Percentiles rank a stretch among this genome's conserved stretches.
phyloP scores from a whole-genome alignment of 2,113 vertebrate species.

The Platichthys stellatus region DNA sequence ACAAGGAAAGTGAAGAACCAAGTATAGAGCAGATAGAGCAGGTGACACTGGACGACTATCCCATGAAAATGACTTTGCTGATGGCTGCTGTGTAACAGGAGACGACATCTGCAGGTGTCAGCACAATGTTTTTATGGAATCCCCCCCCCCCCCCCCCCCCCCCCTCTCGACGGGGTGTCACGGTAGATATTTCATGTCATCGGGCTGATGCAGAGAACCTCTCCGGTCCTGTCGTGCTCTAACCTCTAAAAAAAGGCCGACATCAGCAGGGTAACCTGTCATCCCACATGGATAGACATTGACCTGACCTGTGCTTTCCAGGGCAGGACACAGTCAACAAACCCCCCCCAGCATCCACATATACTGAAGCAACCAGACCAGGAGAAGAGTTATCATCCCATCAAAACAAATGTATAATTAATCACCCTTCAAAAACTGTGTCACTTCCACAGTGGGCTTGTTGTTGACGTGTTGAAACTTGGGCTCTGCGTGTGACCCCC shows the following conservation, averaged over 20 bases:
- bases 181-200: constrained; percentile 72
- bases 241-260: constrained; percentile 66
- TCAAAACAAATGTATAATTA: constrained; percentile 27
- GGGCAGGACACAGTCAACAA: constrained; percentile 27
- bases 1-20: background rate
- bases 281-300: constrained; percentile 30
- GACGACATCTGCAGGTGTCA: constrained; percentile 66
- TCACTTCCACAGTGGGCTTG: constrained; percentile 11
- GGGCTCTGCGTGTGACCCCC: too few relatives aligned
- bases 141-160: constrained; percentile 9
- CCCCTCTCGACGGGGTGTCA: constrained; percentile 68
- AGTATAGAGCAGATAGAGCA: constrained; percentile 21
- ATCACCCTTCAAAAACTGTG: constrained; percentile 20
- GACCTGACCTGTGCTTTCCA: constrained; percentile 28
- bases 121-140: constrained; percentile 73
- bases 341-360: background rate
- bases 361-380: constrained; percentile 1
- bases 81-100: constrained; percentile 65
- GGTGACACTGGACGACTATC: constrained; percentile 16
- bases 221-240: constrained; percentile 53
- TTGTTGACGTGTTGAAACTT: background rate
- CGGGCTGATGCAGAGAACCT: constrained; percentile 52
- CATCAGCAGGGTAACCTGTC: constrained; percentile 73
- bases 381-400: background rate
- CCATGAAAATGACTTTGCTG: constrained; percentile 57